Base-by-base conservation (phyloP, 2,888 invertebrate species). In the Scotopteryx bipunctaria region DNA sequence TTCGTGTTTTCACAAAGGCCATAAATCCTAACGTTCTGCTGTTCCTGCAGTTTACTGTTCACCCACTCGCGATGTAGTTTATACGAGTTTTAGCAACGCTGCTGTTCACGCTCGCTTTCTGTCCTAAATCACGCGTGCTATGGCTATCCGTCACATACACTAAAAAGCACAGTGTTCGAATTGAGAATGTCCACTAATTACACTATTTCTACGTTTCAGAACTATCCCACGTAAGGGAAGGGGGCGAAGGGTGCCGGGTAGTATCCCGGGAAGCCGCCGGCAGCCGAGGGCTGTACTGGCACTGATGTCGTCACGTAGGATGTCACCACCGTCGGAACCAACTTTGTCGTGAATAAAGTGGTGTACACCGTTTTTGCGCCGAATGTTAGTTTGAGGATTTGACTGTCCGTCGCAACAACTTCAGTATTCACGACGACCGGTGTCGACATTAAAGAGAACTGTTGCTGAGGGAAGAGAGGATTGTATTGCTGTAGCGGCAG, bases 291-390 rank as follows among this genome's bases (percentile, higher is more conserved):
- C 64, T 94, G 95, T 11, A 96, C 91, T 1, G 95, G 93, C 17
- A 97, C 89, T 0, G 96, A 95, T 9, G 94, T 94, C 3, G 97
- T 97, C 58, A 97, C 92, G 74, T 95, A 95, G 9, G 95, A 94
- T n/a, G 97, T 97, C 54, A 97, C 79, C 41, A 94, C 91, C 0
- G 96, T 96, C 4, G 97, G 96, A 31, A 97, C 93, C 33, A 97
- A 93, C 69, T 93, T 94, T 27, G 97, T 96, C 1, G 95, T 95
- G 78, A 94, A 96, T 51, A 97, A 91, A 1, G 97, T 97, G 4
- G 97, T 97, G 75, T 95, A 95, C 0, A 96, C 94, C 0, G 97
- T 97, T 80, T 96, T 96, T 21, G 97, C 97, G n/a, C 97, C 97
- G 75, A 97, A 97, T 6, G 96, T 97, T 62, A 97, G 86, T 81